A percentile compares a stretch with the other conserved stretches of the same genome.
Conservation (phyloP, 2,113 vertebrate species). For the Gymnobelideus leadbeateri region DNA sequence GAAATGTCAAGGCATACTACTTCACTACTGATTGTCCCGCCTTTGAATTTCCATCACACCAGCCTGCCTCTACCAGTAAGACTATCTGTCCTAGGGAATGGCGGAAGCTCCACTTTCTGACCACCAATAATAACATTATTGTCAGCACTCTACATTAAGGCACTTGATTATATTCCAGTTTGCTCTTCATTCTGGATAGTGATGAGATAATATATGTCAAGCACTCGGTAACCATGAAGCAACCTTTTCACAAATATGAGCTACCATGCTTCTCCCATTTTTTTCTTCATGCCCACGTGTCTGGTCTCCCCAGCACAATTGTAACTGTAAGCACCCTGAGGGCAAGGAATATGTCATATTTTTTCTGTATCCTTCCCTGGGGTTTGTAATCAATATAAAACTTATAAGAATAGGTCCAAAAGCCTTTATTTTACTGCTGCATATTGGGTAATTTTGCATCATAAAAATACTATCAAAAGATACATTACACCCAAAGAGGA, state of each 20-base stretch:
- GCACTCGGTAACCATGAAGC: too few species aligned
- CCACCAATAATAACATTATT: background rate
- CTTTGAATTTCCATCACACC: background rate
- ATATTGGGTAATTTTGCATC: background rate
- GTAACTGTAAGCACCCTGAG: background rate
- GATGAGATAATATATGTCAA: too few species aligned
- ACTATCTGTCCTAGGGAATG: background rate
- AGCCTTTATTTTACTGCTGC: background rate
- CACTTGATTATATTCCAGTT: too few species aligned
- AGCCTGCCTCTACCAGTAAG: background rate
- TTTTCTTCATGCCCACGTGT: background rate
- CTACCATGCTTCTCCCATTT: background rate
- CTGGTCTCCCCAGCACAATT: slow-evolving; percentile 29
- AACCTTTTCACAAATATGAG: background rate
- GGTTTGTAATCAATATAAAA: background rate
- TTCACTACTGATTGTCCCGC: background rate
- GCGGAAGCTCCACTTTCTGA: background rate
- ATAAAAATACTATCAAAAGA: background rate
- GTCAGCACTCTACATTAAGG: too few species aligned
- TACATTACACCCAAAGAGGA: background rate
- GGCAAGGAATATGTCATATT: background rate
- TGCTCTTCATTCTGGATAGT: too few species aligned
- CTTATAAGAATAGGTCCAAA: background rate
- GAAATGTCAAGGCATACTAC: too few species aligned
- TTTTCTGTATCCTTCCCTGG: background rate